Evolutionary conservation across 2,888 invertebrate genomes (phyloP).

Genomic region (Ophion slaviceki): DNA sequence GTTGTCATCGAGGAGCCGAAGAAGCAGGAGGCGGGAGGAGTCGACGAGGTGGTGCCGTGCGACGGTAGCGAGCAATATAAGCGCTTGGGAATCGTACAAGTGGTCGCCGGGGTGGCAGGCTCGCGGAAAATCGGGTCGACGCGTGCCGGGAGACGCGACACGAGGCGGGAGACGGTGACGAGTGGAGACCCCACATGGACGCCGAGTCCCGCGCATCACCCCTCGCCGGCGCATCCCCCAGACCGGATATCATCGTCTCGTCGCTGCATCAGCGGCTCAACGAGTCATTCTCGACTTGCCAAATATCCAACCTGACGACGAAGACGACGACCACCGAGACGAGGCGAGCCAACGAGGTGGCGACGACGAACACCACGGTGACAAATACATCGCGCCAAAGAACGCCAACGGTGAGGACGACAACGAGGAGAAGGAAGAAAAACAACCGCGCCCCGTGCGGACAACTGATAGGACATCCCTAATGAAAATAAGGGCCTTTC

Average conservation of each 20-base stretch:
- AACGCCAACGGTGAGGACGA: background rate
- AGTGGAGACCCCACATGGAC: conserved; percentile 82
- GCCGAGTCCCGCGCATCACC: conserved; percentile 77
- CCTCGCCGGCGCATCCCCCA: conserved; percentile 74
- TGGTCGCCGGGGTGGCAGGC: conserved; percentile 68
- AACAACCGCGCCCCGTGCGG: too few relatives aligned
- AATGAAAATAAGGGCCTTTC: too few relatives aligned
- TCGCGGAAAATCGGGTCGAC: conserved; percentile 47
- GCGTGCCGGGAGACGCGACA: conserved; percentile 49
- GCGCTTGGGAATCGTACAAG: conserved; percentile 40
- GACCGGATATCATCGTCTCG: conserved; percentile 75
- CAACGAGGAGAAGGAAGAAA: background rate
- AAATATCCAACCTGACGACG: conserved; percentile 78
- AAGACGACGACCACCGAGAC: background rate
- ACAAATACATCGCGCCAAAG: background rate
- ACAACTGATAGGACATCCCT: too few relatives aligned
- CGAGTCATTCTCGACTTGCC: conserved; percentile 68
- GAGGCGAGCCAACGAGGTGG: background rate
- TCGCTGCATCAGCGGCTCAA: conserved; percentile 63
- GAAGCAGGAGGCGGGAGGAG: conserved; percentile 66
- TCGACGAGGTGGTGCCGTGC: conserved; percentile 54
- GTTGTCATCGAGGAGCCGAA: conserved; percentile 64
- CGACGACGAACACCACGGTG: background rate
- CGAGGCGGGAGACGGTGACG: conserved; percentile 77
- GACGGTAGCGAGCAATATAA: background rate